These are phyloP conservation scores for Limnothrissa miodon DNA, from an alignment of 2,113 vertebrate genomes.

Conservation along the genomic window DNA sequence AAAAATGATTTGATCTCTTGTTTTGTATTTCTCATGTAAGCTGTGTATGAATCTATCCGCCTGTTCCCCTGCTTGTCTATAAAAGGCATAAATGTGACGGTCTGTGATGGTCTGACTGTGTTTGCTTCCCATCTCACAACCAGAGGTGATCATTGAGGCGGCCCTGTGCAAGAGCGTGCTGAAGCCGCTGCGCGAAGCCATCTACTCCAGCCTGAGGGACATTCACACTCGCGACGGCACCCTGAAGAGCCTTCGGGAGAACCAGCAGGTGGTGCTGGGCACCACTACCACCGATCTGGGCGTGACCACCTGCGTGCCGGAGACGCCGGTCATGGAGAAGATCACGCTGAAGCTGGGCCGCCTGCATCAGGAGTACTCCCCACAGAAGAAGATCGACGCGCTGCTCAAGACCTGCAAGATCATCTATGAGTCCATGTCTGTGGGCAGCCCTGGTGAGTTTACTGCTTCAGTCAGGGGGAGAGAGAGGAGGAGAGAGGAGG, in stretches of 20 bases:
- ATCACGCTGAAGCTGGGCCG: conserved; percentile 83
- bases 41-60: no score
- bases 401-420: conserved; percentile 95
- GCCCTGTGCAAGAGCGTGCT: conserved; percentile 91
- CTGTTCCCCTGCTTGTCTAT: no score
- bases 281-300: conserved; percentile 93
- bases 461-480: no score
- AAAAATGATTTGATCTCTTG: no score
- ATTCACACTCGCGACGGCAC: conserved; percentile 76
- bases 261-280: conserved; percentile 83
- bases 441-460: conserved; percentile 70
- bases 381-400: conserved; percentile 89
- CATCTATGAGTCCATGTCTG: conserved; percentile 95
- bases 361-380: conserved; percentile 91
- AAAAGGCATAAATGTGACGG: neutral
- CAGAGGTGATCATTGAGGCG: conserved; percentile 86
- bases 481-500: neutral
- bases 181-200: conserved; percentile 85
- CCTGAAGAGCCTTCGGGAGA: conserved; percentile 82
- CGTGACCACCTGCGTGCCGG: conserved; percentile 87
- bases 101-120: no score
- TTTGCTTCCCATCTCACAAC: neutral
- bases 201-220: conserved; percentile 80
- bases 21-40: no score
- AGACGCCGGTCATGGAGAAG: conserved; percentile 84